Evolutionary conservation across 2,888 invertebrate species (phyloP).

Genomic region (Coelopa pilipes): DNA sequence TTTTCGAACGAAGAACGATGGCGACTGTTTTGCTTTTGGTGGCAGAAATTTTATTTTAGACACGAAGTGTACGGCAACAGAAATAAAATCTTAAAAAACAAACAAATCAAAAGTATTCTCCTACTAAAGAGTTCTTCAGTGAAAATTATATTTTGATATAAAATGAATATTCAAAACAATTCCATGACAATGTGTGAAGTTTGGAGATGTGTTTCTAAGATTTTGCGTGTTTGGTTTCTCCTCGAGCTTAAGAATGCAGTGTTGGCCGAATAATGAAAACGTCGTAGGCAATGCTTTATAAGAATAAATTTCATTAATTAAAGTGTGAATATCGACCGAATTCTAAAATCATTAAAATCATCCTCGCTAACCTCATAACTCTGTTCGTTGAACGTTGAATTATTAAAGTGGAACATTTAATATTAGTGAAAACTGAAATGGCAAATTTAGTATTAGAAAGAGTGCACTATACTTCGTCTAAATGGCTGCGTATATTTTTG

Average conservation of each 20-base stretch:
- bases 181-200: not conserved
- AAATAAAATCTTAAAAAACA: too few species aligned
- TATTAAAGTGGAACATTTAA: conserved; percentile 4
- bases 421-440: not conserved
- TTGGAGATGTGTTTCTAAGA: not conserved
- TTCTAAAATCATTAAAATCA: not conserved
- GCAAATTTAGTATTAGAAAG: conserved; percentile 16
- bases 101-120: too few species aligned
- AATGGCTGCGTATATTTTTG: conserved; percentile 23
- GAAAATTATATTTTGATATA: too few species aligned
- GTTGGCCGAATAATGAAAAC: conserved; percentile 7
- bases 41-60: conserved; percentile 21
- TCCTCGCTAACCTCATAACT: too few species aligned
- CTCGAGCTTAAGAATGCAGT: conserved; percentile 24
- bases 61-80: not conserved
- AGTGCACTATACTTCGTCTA: not conserved
- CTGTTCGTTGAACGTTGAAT: not conserved
- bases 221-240: conserved; percentile 29
- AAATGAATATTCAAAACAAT: too few species aligned
- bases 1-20: conserved; percentile 6
- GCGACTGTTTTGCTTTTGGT: conserved; percentile 25
- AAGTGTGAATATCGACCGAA: not conserved
- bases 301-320: not conserved
- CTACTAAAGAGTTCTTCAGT: too few species aligned
- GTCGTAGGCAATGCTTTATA: not conserved